These are phyloP conservation scores for Columba janthina DNA, from an alignment of 2,113 vertebrate species.

Conservation along the genomic window DNA sequence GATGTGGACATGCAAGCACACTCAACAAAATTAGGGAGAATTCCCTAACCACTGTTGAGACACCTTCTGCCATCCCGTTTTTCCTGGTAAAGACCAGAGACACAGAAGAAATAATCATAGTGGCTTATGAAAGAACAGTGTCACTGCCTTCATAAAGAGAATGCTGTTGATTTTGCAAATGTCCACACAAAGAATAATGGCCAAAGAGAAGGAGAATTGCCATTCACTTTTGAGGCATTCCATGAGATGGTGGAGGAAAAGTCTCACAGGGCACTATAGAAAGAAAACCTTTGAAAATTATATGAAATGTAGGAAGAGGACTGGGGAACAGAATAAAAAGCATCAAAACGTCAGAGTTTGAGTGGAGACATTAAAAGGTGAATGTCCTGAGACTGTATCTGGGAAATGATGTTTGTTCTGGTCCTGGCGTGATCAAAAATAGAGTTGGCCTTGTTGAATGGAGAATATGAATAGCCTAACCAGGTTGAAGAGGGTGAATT, in stretches of 20 bases:
- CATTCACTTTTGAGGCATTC: background rate
- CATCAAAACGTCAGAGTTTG: background rate
- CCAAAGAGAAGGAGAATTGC: background rate
- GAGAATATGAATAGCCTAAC: background rate
- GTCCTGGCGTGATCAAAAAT: slow-evolving; percentile 12
- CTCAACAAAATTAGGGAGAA: background rate
- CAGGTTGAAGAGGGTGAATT: slow-evolving; percentile 3
- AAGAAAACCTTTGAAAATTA: slow-evolving; percentile 19
- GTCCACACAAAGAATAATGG: background rate
- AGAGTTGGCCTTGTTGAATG: background rate
- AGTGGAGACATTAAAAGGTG: slow-evolving; percentile 6
- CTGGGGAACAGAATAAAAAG: background rate
- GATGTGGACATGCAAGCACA: background rate
- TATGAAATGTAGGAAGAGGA: slow-evolving; percentile 9
- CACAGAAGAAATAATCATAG: background rate
- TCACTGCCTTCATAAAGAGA: background rate
- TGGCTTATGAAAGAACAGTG: slow-evolving; percentile 11
- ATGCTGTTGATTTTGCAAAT: slow-evolving; percentile 26
- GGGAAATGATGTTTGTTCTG: background rate
- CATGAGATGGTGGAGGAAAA: background rate
- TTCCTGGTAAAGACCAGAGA: background rate
- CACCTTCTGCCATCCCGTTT: background rate
- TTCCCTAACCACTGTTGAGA: background rate
- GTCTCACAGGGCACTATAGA: background rate
- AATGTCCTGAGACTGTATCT: background rate